These are phyloP conservation scores for Melanotaenia nigrans DNA, from an alignment of 2,797 vertebrate genomes.

Conservation along the genomic window DNA sequence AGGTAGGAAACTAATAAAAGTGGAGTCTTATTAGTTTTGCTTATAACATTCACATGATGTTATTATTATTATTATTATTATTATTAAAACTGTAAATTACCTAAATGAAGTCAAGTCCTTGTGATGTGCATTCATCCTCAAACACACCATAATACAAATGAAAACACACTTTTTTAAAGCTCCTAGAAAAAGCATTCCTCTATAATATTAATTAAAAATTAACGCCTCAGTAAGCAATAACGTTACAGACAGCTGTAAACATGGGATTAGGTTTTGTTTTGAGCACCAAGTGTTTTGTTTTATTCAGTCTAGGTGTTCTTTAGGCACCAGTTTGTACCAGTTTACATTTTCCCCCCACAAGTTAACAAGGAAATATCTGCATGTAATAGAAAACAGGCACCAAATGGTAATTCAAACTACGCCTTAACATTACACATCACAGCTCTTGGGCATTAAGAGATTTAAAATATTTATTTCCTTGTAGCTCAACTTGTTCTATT, in stretches of 20 bases:
- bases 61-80: background rate
- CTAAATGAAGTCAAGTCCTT: background rate
- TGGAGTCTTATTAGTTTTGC: background rate
- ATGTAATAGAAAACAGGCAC: background rate
- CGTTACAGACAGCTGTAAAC: background rate
- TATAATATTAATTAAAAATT: background rate
- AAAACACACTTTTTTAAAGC: background rate
- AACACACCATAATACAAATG: background rate
- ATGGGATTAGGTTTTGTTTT: background rate
- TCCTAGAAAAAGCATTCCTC: background rate
- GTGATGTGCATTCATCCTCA: background rate
- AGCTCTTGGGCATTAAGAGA: background rate
- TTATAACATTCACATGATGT: background rate
- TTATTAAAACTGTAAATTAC: background rate
- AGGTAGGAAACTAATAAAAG: constrained; percentile 80
- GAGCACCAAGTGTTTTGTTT: background rate
- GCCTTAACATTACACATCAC: background rate
- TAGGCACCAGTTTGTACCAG: background rate
- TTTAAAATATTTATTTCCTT: background rate
- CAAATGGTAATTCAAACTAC: background rate
- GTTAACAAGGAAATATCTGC: background rate
- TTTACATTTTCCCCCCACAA: background rate
- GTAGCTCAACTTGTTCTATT: background rate
- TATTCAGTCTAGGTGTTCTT: background rate
- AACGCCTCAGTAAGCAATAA: background rate